Evolutionary conservation across 2,113 vertebrate species (phyloP).

Genomic region (Amblyopsis rosae): DNA sequence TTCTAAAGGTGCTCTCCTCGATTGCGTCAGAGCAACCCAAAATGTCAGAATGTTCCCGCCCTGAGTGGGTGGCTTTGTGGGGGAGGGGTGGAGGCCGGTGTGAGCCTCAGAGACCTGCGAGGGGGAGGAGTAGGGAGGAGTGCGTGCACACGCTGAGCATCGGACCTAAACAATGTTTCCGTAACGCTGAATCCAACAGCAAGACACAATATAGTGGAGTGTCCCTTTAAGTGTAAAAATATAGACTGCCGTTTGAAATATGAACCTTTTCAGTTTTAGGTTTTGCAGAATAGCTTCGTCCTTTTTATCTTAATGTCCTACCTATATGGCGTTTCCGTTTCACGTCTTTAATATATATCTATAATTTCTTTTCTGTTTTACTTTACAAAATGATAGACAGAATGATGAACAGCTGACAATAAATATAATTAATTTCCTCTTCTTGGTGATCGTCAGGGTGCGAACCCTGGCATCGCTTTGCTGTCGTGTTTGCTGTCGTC

Average conservation of each 20-base stretch:
- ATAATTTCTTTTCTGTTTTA: slow-evolving; percentile 76
- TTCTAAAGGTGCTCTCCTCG: too few relatives aligned
- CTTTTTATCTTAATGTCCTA: slow-evolving; percentile 43
- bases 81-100: too few relatives aligned
- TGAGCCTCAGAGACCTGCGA: too few relatives aligned
- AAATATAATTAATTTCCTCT: slow-evolving; percentile 77
- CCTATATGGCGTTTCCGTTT: slow-evolving; percentile 56
- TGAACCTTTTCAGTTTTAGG: slow-evolving; percentile 48
- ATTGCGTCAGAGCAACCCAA: too few relatives aligned
- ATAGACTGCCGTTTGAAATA: slow-evolving; percentile 17
- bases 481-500: slow-evolving; percentile 69
- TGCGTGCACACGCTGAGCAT: too few relatives aligned
- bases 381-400: slow-evolving; percentile 83
- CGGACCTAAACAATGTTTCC: too few relatives aligned
- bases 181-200: too few relatives aligned
- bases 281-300: slow-evolving; percentile 68
- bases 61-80: too few relatives aligned
- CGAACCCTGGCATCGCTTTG: slow-evolving; percentile 61
- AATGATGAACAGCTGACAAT: slow-evolving; percentile 82
- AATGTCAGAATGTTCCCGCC: too few relatives aligned
- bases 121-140: too few relatives aligned
- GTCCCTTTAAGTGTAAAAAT: too few relatives aligned
- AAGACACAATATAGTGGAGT: too few relatives aligned
- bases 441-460: slow-evolving; percentile 64
- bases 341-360: slow-evolving; percentile 77